phyloP scores from a whole-genome alignment of 35 echinoderm and acorn worm genomes.

The Heliocidaris erythrogramma region DNA sequence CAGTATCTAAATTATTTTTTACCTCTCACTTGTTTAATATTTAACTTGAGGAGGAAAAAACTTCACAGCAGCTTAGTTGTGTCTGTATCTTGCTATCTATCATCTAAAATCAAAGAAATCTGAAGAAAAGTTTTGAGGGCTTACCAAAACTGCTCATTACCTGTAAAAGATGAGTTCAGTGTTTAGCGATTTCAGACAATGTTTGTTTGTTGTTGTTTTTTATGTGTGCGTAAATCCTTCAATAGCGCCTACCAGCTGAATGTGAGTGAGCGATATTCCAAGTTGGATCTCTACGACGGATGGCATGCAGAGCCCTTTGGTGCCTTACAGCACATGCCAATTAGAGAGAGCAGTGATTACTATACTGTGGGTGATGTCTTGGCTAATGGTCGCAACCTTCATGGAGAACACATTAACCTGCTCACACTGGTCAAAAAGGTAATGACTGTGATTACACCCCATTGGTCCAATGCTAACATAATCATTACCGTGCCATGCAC shows the following conservation, averaged over 20 bases:
- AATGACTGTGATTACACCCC: background rate
- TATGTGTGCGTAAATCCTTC: background rate
- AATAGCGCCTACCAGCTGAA: constrained; percentile 77
- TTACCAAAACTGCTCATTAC: no score
- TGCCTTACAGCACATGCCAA: constrained; percentile 70
- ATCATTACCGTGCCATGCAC: no score
- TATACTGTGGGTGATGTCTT: constrained; percentile 77
- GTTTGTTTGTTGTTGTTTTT: background rate
- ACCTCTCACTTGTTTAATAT: no score
- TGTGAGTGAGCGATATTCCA: constrained; percentile 85
- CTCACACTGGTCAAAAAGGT: constrained; percentile 80
- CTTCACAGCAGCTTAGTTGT: no score
- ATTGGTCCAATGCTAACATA: no score
- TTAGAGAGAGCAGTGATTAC: constrained; percentile 76
- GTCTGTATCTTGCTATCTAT: no score
- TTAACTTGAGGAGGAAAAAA: no score
- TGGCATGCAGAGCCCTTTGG: constrained; percentile 65
- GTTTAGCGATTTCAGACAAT: background rate
- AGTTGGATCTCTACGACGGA: constrained; percentile 67
- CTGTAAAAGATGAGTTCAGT: background rate
- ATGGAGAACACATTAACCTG: constrained; percentile 86
- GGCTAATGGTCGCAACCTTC: constrained; percentile 80
- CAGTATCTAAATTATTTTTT: no score
- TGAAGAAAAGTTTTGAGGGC: no score
- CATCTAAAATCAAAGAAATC: no score